phyloP scores from a whole-genome alignment of 2,113 vertebrate genomes.

The Mobula birostris region DNA sequence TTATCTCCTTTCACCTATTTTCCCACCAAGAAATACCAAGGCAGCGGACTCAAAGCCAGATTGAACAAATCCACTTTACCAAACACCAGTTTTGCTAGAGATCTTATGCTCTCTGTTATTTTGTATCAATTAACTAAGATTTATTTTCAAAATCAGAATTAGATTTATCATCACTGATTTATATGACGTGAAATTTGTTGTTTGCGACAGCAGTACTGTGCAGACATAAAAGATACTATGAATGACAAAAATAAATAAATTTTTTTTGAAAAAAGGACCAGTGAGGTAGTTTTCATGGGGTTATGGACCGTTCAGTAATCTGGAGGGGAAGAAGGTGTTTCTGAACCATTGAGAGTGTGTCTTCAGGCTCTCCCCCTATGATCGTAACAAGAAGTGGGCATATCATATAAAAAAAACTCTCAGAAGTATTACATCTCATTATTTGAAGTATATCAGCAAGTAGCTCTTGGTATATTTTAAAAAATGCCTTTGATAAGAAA shows the following conservation, averaged over 20 bases:
- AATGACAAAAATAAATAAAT: too few species aligned
- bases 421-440: neutral
- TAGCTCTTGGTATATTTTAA: neutral
- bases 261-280: too few species aligned
- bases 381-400: too few species aligned
- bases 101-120: neutral
- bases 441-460: neutral
- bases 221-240: too few species aligned
- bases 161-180: too few species aligned
- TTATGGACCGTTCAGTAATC: too few species aligned
- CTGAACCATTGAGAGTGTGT: too few species aligned
- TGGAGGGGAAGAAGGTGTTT: too few species aligned
- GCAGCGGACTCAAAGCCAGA: neutral
- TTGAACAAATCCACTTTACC: neutral
- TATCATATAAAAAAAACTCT: neutral
- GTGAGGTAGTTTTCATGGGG: too few species aligned
- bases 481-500: neutral
- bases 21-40: neutral
- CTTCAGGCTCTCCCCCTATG: too few species aligned
- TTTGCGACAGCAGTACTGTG: too few species aligned
- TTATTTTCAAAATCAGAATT: neutral
- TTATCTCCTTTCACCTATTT: neutral
- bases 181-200: too few species aligned
- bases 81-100: neutral
- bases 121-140: neutral